These are phyloP conservation scores for Alces alces DNA, from an alignment of 2,113 vertebrate species.

Conservation along the genomic window DNA sequence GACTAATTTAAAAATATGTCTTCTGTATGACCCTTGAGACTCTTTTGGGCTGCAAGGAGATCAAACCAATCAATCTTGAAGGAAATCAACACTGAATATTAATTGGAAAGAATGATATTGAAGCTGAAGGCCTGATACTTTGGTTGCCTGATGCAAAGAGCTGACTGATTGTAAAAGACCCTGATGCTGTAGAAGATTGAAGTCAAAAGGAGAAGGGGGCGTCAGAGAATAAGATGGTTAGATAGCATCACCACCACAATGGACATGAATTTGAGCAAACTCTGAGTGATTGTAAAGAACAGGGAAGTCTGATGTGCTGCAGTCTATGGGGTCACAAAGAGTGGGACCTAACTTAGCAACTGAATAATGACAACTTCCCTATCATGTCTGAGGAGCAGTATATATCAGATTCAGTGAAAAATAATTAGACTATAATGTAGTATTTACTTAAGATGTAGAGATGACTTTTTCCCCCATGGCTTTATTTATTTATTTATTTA, in stretches of 20 bases:
- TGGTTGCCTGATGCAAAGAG: neutral
- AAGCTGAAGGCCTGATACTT: neutral
- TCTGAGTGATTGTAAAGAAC: neutral
- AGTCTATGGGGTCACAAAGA: neutral
- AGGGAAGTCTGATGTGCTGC: neutral
- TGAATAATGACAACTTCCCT: neutral
- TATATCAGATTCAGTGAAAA: constrained; percentile 28
- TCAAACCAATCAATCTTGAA: neutral
- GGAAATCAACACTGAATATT: neutral
- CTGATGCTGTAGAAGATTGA: neutral
- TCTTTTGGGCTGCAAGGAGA: neutral
- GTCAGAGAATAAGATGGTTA: neutral
- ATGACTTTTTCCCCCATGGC: neutral
- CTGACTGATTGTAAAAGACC: neutral
- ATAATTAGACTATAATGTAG: neutral
- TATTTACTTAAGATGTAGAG: constrained; percentile 39
- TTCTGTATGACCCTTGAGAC: neutral
- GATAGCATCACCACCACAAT: neutral
- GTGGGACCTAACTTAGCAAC: neutral
- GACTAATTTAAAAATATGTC: constrained; percentile 44
- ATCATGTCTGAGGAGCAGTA: constrained; percentile 23
- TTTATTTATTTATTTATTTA: constrained; percentile 21
- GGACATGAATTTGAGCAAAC: neutral
- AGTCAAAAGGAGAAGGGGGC: neutral
- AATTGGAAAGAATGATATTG: neutral